These are phyloP conservation scores for Nasonia vitripennis DNA, from an alignment of 1,140 invertebrate genomes.

Conservation along the genomic window DNA sequence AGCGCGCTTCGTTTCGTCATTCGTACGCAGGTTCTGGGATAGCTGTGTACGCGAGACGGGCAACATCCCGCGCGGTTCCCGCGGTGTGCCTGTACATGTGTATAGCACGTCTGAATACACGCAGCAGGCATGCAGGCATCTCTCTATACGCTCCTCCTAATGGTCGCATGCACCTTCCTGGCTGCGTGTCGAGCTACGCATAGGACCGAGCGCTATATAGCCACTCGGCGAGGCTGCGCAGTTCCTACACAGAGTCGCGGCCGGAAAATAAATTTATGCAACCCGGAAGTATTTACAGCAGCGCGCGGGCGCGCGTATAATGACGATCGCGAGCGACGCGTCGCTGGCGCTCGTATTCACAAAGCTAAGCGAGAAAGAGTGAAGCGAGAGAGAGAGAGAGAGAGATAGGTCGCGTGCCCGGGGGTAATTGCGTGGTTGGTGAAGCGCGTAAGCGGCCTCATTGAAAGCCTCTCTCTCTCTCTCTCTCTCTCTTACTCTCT, in stretches of 20 bases:
- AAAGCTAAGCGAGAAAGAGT: neutral
- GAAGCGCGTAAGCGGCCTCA: slow-evolving; percentile 24
- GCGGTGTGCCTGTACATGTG: neutral
- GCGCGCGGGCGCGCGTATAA: neutral
- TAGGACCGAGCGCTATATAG: neutral
- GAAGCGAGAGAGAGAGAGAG: slow-evolving; percentile 27
- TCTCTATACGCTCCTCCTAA: neutral
- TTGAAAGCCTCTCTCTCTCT: slow-evolving; percentile 35
- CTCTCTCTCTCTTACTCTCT: slow-evolving; percentile 43
- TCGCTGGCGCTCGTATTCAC: neutral
- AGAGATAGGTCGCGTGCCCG: slow-evolving; percentile 33
- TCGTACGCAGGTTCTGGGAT: neutral
- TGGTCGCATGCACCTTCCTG: neutral
- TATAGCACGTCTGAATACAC: neutral
- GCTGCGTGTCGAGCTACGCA: neutral
- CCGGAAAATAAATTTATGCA: slow-evolving; percentile 43
- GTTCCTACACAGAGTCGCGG: neutral
- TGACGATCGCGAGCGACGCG: slow-evolving; percentile 34
- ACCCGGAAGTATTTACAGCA: slow-evolving; percentile 35
- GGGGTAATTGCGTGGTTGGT: slow-evolving; percentile 26
- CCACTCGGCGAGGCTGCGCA: neutral
- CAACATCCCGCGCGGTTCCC: too few relatives aligned
- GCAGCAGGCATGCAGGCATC: neutral
- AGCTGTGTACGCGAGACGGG: neutral
- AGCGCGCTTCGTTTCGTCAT: neutral